phyloP scores from a whole-genome alignment of 1,140 invertebrate genomes.

The Brachionus koreanus region DNA sequence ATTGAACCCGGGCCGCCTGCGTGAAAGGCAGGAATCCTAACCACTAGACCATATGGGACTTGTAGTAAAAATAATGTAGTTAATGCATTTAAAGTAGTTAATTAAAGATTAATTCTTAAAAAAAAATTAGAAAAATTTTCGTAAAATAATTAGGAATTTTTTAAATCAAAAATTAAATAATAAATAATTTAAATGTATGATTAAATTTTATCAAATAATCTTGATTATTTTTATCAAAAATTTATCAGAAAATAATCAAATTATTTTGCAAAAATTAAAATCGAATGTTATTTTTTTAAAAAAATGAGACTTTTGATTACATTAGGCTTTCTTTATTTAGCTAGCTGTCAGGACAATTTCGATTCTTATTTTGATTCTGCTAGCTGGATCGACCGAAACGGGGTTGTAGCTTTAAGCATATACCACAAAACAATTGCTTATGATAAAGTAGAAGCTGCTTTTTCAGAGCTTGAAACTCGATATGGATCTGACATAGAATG shows the following conservation, averaged over 20 bases:
- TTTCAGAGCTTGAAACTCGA: neutral
- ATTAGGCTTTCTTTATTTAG: neutral
- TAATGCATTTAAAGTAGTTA: too few relatives aligned
- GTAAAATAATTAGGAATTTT: too few relatives aligned
- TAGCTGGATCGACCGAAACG: neutral
- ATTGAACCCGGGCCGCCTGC: too few relatives aligned
- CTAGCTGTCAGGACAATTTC: neutral
- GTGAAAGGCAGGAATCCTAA: too few relatives aligned
- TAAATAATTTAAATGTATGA: too few relatives aligned
- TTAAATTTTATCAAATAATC: too few relatives aligned
- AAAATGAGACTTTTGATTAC: conserved; percentile 3
- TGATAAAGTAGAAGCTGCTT: neutral
- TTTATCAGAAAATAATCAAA: neutral
- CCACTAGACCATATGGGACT: too few relatives aligned
- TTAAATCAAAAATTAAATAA: too few relatives aligned
- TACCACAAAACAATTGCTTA: neutral
- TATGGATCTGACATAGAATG: neutral
- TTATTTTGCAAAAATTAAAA: neutral
- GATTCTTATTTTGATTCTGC: conserved; percentile 1
- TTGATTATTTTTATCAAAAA: neutral
- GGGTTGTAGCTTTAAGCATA: neutral
- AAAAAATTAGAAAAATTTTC: too few relatives aligned
- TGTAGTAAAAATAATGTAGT: too few relatives aligned
- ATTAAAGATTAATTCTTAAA: too few relatives aligned
- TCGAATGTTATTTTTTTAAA: neutral